These are phyloP conservation scores for Drosophila kokeensis DNA, from an alignment of 2,888 invertebrate genomes.

Conservation along the genomic window DNA sequence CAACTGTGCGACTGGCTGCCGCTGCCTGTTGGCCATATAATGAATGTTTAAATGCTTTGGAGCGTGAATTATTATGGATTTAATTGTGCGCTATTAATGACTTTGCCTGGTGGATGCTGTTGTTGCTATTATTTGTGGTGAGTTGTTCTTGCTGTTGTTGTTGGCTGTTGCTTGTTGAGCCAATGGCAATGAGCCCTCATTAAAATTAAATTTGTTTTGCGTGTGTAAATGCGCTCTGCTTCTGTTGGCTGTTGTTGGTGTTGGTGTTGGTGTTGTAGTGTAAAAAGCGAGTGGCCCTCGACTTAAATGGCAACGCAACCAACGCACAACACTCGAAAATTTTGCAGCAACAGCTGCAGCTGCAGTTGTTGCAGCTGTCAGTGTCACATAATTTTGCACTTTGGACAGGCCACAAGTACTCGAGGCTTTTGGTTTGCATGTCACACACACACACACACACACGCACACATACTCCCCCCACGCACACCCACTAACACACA, in stretches of 20 bases:
- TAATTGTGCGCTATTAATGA: slow-evolving; percentile 73
- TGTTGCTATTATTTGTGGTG: slow-evolving; percentile 14
- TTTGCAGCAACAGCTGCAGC: not conserved
- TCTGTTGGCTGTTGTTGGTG: slow-evolving; percentile 28
- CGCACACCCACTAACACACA: slow-evolving; percentile 1
- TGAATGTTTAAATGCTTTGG: slow-evolving; percentile 66
- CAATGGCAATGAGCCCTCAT: slow-evolving; percentile 66
- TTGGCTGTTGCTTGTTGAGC: slow-evolving; percentile 6
- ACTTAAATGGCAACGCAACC: slow-evolving; percentile 64
- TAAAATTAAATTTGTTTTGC: slow-evolving; percentile 72
- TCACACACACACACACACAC: slow-evolving; percentile 50
- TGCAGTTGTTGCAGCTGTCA: slow-evolving; percentile 55
- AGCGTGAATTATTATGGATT: slow-evolving; percentile 73
- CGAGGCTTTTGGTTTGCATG: slow-evolving; percentile 58
- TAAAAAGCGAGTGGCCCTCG: slow-evolving; percentile 60
- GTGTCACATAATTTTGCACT: slow-evolving; percentile 69
- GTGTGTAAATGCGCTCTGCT: slow-evolving; percentile 28
- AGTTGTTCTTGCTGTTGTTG: slow-evolving; percentile 7
- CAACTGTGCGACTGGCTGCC: slow-evolving; percentile 12
- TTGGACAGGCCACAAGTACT: slow-evolving; percentile 70
- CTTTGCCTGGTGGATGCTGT: slow-evolving; percentile 29
- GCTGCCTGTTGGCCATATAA: slow-evolving; percentile 53
- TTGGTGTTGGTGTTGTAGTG: slow-evolving; percentile 8
- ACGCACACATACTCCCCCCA: not conserved
- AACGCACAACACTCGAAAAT: slow-evolving; percentile 59